Conservation (phyloP, 2,113 vertebrate genomes). For the Ammospiza nelsoni region DNA sequence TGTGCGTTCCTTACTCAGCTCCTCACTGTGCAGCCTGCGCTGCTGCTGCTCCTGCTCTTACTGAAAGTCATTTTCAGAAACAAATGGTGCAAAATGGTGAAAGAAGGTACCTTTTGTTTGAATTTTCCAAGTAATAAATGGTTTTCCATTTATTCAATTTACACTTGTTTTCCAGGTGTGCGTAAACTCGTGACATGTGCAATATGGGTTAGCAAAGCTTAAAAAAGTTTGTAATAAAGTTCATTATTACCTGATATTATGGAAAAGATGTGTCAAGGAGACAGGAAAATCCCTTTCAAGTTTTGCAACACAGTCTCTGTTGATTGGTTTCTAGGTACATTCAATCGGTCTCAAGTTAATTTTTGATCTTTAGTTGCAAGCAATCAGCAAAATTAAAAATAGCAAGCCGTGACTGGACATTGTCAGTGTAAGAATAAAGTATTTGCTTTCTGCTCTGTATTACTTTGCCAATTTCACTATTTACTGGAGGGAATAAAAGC, state of each 20-base stretch:
- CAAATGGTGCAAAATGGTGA: not conserved
- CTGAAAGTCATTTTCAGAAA: not conserved
- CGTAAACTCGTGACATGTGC: not conserved
- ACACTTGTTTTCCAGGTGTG: not conserved
- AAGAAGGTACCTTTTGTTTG: not conserved
- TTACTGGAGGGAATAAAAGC: not conserved
- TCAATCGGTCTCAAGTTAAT: conserved; percentile 17
- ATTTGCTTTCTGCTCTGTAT: not conserved
- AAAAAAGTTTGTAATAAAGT: not conserved
- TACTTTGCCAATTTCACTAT: not conserved
- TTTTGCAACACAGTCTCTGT: conserved; percentile 9
- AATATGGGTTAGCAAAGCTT: not conserved
- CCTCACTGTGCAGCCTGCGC: rapidly evolving
- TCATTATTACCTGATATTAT: not conserved
- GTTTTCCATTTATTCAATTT: not conserved
- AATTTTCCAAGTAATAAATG: not conserved
- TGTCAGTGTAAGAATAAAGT: not conserved
- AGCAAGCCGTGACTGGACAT: not conserved
- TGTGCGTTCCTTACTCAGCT: rapidly evolving
- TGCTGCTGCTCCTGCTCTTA: rapidly evolving
- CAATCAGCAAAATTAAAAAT: not conserved
- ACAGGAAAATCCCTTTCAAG: not conserved
- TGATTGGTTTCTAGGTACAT: not conserved
- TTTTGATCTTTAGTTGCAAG: not conserved
- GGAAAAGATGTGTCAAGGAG: not conserved